Percentiles rank a stretch among this genome's conserved stretches.
These are phyloP conservation scores for Pampusana beccarii DNA, from an alignment of 2,113 vertebrate genomes.

Conservation along the genomic window DNA sequence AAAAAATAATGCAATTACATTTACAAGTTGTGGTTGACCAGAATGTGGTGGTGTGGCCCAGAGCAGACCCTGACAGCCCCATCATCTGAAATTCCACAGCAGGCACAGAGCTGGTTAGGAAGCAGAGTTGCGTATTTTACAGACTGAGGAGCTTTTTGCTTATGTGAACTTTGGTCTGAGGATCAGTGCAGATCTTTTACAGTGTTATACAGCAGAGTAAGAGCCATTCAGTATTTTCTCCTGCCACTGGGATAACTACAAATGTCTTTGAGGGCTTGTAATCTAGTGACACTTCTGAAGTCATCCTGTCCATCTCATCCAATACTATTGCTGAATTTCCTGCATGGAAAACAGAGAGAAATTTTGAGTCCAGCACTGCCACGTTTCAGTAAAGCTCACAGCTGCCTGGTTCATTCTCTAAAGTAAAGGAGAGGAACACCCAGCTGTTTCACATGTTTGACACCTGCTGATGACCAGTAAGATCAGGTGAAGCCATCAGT, in stretches of 20 bases:
- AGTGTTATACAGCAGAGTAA: fast-evolving
- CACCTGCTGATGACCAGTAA: not conserved
- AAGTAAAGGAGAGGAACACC: not conserved
- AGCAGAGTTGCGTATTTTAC: fast-evolving
- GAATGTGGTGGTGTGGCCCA: not conserved
- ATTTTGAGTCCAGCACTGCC: not conserved
- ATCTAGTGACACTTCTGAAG: not conserved
- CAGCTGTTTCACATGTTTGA: not conserved
- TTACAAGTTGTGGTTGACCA: not conserved
- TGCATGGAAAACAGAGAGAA: not conserved
- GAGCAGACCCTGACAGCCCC: not conserved
- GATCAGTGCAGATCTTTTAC: not conserved
- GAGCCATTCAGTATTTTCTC: not conserved
- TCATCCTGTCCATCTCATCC: not conserved
- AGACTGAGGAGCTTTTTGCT: not conserved
- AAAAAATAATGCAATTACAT: not conserved
- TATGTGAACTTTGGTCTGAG: not conserved
- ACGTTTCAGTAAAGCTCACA: not conserved
- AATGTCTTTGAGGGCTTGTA: not conserved
- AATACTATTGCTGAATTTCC: not conserved
- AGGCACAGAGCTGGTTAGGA: not conserved
- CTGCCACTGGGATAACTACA: not conserved
- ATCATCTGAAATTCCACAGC: not conserved
- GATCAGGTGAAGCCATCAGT: not conserved
- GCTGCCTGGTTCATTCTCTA: not conserved